Base-by-base conservation (phyloP, 30 jellyfish, hydroid and myxozoan species). In the Morbakka virulenta region DNA sequence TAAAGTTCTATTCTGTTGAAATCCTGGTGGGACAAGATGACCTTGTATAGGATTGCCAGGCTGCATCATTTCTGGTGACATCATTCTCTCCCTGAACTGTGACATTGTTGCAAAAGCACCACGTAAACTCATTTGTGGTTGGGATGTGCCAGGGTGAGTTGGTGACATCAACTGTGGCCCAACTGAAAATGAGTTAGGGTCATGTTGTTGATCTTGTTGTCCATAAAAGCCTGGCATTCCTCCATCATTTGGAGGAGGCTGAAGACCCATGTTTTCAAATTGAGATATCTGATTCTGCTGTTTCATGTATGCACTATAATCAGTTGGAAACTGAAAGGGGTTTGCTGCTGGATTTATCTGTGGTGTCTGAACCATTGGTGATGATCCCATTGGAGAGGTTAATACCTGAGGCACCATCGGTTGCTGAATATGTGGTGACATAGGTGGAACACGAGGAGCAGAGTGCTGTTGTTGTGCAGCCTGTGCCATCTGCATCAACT, bases 321-420 rank as follows among this genome's bases (percentile, higher is more conserved):
- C 95, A 41, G 85, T 85, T 3, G 87, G 95, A 85, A 85, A 85
- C 74, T 85, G 95, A 48, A 85, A 85, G 20, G 95, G 95, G 48
- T 85, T 85, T 41, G 57, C 17, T 9, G 57, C 57, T 28, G 80
- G 88, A 27, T 53, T 64, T 66, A 85, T 32, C 23, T 73, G 90
- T 13, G 94, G 86, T 26, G 94, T 82, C 20, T 83, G 35, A 17
- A 78, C 57, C 85, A 82, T 82, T 35, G 94, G 94, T 26, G 94
- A 82, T 28, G 94, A 83, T 11, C 31, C 77, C 11, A 85, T 87
- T 0, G 95, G 95, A 0, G 95, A 85, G 34, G 62, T 66, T 76
- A 85, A 62, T 31, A 50, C 68, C 62, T 85, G 95, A 53, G 75
- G 95, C 81, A 74, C 68, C 50, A 71, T 72, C 2, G 94, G 81